Evolutionary conservation across 2,113 vertebrate genomes (phyloP).

Genomic region (Cyprinodon brontotheroides): DNA sequence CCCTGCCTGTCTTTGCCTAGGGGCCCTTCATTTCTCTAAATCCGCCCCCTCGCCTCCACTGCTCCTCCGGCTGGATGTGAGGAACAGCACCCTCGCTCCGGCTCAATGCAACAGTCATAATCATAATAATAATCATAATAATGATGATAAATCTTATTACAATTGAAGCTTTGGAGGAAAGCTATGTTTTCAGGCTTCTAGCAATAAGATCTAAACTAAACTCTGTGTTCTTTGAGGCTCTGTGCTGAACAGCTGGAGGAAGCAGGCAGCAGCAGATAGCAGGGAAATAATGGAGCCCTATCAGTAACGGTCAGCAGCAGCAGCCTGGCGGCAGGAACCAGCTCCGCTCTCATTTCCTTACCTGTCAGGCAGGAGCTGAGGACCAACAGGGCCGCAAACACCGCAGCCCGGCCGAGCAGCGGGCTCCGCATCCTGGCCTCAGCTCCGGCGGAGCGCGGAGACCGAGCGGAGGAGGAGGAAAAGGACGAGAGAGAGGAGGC

Average conservation of each 20-base stretch:
- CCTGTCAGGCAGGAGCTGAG: conserved; percentile 65
- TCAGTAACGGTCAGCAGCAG: not conserved
- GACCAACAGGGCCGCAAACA: conserved; percentile 38
- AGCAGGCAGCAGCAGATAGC: not conserved
- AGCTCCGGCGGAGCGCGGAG: conserved; percentile 51
- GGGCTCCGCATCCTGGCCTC: conserved; percentile 61
- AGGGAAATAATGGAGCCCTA: not conserved
- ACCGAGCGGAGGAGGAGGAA: conserved; percentile 4
- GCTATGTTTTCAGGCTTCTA: too few species aligned
- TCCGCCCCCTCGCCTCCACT: too few species aligned
- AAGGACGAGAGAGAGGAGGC: not conserved
- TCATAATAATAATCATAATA: too few species aligned
- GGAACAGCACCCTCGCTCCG: too few species aligned
- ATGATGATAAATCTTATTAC: too few species aligned
- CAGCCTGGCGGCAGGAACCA: too few species aligned
- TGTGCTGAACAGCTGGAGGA: not conserved
- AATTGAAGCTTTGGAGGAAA: too few species aligned
- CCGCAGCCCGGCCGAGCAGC: conserved; percentile 54
- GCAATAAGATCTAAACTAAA: too few species aligned
- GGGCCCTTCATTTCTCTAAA: too few species aligned
- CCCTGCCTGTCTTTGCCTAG: too few species aligned
- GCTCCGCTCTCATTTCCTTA: conserved; percentile 27
- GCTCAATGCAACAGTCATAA: too few species aligned
- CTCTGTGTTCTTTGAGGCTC: not conserved
- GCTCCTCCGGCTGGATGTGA: too few species aligned